These are phyloP conservation scores for Monopterus albus DNA, from an alignment of 2,113 vertebrate genomes.

Conservation along the genomic window DNA sequence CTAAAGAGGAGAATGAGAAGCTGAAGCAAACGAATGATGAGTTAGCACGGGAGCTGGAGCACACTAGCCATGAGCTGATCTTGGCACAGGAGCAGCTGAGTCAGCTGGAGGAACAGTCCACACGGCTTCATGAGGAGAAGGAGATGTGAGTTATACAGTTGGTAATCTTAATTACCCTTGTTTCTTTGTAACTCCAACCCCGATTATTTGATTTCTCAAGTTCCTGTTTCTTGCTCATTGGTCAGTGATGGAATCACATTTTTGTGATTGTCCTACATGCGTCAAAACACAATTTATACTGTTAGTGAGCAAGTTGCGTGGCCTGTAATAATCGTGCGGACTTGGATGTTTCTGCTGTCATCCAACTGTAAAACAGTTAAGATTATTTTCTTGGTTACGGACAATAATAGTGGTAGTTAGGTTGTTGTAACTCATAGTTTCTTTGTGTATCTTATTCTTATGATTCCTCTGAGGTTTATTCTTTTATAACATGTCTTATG, in stretches of 20 bases:
- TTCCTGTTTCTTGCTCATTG: no score
- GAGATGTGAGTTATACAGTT: constrained; percentile 86
- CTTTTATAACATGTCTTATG: no score
- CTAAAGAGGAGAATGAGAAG: constrained; percentile 89
- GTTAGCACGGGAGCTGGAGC: constrained; percentile 86
- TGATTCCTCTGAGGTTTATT: no score
- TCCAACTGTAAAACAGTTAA: neutral
- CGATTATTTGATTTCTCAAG: no score
- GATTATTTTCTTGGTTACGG: no score
- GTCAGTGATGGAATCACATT: no score
- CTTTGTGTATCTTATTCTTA: no score
- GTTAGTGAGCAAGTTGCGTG: no score
- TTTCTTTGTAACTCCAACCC: neutral
- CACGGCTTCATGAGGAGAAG: constrained; percentile 86
- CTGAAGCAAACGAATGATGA: constrained; percentile 90
- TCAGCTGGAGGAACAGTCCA: constrained; percentile 86
- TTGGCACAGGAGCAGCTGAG: constrained; percentile 87
- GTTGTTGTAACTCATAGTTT: no score
- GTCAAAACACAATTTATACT: no score
- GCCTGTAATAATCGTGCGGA: neutral
- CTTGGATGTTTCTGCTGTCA: neutral
- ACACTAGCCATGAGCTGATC: constrained; percentile 82
- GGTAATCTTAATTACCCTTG: neutral
- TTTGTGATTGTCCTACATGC: no score
- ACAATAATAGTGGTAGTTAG: no score